Conservation (phyloP, 2,797 vertebrate genomes). For the Pangasius djambal region DNA sequence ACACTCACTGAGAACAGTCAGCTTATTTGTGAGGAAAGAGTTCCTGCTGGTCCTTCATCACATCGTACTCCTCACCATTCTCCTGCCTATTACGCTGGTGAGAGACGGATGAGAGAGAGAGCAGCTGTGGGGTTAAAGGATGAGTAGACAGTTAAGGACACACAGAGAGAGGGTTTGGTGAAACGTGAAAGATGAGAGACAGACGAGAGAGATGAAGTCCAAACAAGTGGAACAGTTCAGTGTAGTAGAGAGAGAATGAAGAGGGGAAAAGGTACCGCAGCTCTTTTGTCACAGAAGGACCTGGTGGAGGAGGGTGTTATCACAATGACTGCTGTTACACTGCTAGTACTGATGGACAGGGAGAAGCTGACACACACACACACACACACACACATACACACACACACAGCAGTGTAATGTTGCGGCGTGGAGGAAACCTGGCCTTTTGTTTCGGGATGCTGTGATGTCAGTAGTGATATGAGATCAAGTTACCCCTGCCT, state of each 20-base stretch:
- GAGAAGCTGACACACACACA: background rate
- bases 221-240: conserved; percentile 7
- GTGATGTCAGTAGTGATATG: conserved; percentile 63
- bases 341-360: conserved; percentile 23
- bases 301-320: conserved; percentile 30
- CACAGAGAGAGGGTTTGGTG: background rate
- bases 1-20: conserved; percentile 77
- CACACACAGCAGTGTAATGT: conserved; percentile 14
- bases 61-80: conserved; percentile 86
- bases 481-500: conserved; percentile 72
- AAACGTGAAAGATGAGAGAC: background rate
- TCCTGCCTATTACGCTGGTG: conserved; percentile 91
- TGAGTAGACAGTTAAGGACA: background rate
- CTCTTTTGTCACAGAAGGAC: conserved; percentile 23
- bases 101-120: conserved; percentile 54
- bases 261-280: background rate
- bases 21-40: conserved; percentile 86
- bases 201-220: background rate
- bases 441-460: conserved; percentile 66
- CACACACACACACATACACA: conserved; percentile 8
- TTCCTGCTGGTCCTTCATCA: conserved; percentile 94
- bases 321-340: conserved; percentile 55
- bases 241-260: conserved; percentile 19
- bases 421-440: conserved; percentile 66
- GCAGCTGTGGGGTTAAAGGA: background rate